Evolutionary conservation across 2,113 vertebrate species (phyloP).

Genomic region (Cyphomyrus plagiostoma): DNA sequence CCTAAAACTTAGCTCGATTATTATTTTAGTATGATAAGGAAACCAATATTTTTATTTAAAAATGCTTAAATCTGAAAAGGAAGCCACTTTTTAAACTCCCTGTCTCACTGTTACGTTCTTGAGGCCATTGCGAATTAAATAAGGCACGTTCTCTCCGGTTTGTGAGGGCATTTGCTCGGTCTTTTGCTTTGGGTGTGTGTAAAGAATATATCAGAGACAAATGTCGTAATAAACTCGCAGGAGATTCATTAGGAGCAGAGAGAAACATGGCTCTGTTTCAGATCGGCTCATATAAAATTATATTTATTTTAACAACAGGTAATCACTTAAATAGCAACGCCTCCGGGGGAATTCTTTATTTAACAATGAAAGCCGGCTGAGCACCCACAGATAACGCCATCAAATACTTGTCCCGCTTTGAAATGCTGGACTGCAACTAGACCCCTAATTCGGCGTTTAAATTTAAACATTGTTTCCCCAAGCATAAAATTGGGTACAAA

Average conservation of each 20-base stretch:
- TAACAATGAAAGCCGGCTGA: slow-evolving; percentile 46
- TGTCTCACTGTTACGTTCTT: not conserved
- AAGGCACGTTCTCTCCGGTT: not conserved
- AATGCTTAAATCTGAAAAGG: not conserved
- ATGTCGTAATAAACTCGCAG: slow-evolving; percentile 43
- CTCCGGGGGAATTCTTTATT: slow-evolving; percentile 42
- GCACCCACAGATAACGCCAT: slow-evolving; percentile 46
- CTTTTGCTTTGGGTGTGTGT: slow-evolving; percentile 23
- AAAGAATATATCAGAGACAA: slow-evolving; percentile 34
- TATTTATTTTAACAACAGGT: slow-evolving; percentile 48
- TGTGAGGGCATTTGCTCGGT: not conserved
- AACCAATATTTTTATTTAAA: not conserved
- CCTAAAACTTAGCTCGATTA: not conserved
- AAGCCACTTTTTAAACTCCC: not conserved
- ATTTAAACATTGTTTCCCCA: slow-evolving; percentile 34
- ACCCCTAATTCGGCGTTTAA: slow-evolving; percentile 37
- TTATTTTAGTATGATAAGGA: not conserved
- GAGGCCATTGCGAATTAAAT: not conserved
- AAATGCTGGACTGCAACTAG: slow-evolving; percentile 30
- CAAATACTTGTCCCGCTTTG: slow-evolving; percentile 27
- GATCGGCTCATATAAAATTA: slow-evolving; percentile 45
- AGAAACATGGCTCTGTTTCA: slow-evolving; percentile 49
- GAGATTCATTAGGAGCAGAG: slow-evolving; percentile 53
- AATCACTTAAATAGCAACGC: slow-evolving; percentile 48
- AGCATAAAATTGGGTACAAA: slow-evolving; percentile 52